Evolutionary conservation across 2,797 vertebrate genomes (phyloP).

Genomic region (Neomorphus geoffroyi): DNA sequence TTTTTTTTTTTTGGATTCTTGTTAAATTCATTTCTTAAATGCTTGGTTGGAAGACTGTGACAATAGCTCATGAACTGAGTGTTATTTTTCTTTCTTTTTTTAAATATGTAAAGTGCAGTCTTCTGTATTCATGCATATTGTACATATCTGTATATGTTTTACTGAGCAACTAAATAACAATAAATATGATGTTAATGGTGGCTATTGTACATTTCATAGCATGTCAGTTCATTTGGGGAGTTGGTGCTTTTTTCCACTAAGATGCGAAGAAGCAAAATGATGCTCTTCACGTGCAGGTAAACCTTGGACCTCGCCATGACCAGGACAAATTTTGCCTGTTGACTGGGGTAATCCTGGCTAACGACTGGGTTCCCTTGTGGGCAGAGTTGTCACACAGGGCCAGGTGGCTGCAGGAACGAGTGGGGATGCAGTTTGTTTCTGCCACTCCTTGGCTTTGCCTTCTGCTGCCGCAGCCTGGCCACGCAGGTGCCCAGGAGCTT

Average conservation of each 20-base stretch:
- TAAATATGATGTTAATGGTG: slow-evolving; percentile 99
- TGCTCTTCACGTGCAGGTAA: not conserved
- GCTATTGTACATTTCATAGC: slow-evolving; percentile 45
- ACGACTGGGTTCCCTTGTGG: not conserved
- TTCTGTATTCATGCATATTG: slow-evolving; percentile 99
- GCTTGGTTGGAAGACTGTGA: slow-evolving; percentile 96
- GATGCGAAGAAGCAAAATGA: not conserved
- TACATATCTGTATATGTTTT: slow-evolving; percentile 99
- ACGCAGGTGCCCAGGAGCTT: too few relatives aligned
- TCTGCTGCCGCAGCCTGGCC: not conserved
- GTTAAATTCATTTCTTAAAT: slow-evolving; percentile 92
- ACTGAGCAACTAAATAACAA: slow-evolving; percentile 99
- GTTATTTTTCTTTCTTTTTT: slow-evolving; percentile 85
- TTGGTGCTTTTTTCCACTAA: not conserved
- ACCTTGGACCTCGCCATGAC: fast-evolving
- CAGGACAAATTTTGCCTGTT: fast-evolving
- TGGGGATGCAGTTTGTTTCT: not conserved
- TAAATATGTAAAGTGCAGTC: slow-evolving; percentile 99
- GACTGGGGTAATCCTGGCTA: not conserved
- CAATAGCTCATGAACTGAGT: slow-evolving; percentile 91
- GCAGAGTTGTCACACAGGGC: fast-evolving
- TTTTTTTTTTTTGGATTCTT: slow-evolving; percentile 76
- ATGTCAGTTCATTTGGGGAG: not conserved
- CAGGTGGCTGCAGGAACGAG: fast-evolving
- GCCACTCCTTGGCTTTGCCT: not conserved